Percentiles rank a stretch among this genome's conserved stretches.
Evolutionary conservation across 2,888 invertebrate species (phyloP).

Genomic region (Thymelicus sylvestris): DNA sequence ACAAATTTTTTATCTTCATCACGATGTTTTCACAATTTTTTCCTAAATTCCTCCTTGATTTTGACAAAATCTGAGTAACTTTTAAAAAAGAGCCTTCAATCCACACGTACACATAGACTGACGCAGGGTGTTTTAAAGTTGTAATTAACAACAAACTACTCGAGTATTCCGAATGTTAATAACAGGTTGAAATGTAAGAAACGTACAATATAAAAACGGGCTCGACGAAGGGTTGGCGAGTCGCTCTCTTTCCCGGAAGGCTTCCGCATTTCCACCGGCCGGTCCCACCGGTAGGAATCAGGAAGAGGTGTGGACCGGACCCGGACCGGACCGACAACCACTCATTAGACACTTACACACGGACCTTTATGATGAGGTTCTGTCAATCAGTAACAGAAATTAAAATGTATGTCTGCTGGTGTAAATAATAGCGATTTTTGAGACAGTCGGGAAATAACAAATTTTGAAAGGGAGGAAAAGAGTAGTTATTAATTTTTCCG

Average conservation of each 20-base stretch:
- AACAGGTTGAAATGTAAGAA: conserved; percentile 32
- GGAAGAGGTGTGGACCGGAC: conserved; percentile 51
- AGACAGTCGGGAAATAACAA: too few relatives aligned
- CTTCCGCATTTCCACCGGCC: conserved; percentile 61
- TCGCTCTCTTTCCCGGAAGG: conserved; percentile 58
- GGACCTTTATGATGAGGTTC: background rate
- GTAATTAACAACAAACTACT: background rate
- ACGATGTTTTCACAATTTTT: too few relatives aligned
- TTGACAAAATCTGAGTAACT: too few relatives aligned
- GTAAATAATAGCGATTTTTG: background rate
- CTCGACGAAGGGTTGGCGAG: conserved; percentile 15
- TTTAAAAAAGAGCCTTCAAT: too few relatives aligned
- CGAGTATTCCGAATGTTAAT: background rate
- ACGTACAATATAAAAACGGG: conserved; percentile 16
- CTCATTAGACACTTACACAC: conserved; percentile 26
- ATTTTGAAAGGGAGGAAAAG: too few relatives aligned
- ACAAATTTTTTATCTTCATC: too few relatives aligned
- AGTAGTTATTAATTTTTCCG: too few relatives aligned
- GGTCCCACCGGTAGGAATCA: conserved; percentile 56
- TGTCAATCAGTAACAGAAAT: background rate
- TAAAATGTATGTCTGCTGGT: background rate
- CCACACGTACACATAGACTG: too few relatives aligned
- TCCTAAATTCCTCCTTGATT: too few relatives aligned
- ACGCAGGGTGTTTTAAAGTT: background rate
- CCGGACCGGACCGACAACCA: conserved; percentile 8